Evolutionary conservation across 1,140 invertebrate species (phyloP), one percentile per base, ranked within the genome.

Genomic region (Danaus melanippus): DNA sequence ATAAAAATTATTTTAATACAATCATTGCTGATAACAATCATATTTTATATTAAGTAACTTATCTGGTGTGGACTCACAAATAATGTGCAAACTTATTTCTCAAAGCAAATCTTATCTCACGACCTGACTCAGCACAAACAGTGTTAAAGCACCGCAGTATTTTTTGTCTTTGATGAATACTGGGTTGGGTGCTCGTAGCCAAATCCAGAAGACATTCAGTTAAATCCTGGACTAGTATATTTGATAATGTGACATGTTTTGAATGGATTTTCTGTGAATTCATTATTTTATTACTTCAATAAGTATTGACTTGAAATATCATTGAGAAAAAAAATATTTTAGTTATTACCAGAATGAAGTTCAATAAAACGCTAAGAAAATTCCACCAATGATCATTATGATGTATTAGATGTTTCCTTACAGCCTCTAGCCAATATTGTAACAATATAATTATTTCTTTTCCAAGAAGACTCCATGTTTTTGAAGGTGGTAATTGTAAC

Each of bases 391-490:
- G 44, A 0, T 41, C 51, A 48, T 67, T 70, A 40, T 74, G 64
- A 9, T 50, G 46, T 39, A 82, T 70, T 0, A 82, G 55, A 56
- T 79, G 71, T 53, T 75, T 77, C 12, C 66, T 66, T 12, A 76
- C 39, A 43, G 68, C 68, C 49, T 78, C 69, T 1, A 84, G 47
- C 79, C 77, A 82, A 57, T 76, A 80, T 42, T 76, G 62, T n/a
- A 84, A 40, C 9, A 74, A 12, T 7, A 15, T 53, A 9, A 76
- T 60, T 32, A 82, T 8, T 21, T 82, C 76, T 49, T 68, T 75
- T 9, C 71, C 72, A n/a, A 79, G 65, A 8, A 78, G 40, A 50
- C 50, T 53, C 79, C 81, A 82, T 47, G 60, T 73, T 68, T 78
- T 79, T 0, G 77, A 79, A 9, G 70, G 52, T 9, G 77, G 73